Percentiles rank a stretch among this genome's conserved stretches.
Conservation (phyloP, 2,113 vertebrate genomes). For the Indri indri region DNA sequence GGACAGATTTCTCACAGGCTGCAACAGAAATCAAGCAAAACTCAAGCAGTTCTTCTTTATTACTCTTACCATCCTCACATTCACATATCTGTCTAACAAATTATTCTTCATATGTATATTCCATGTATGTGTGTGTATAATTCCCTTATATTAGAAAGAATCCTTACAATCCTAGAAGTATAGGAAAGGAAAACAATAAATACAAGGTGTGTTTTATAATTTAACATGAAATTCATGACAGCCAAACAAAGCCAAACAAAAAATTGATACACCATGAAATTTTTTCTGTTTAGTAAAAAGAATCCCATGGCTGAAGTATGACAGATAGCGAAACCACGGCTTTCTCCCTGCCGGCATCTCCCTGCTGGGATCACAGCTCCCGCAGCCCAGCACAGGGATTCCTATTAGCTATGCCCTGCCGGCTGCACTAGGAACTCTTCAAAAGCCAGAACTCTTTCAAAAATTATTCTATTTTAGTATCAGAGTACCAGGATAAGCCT, state of each 20-base stretch:
- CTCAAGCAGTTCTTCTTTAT: neutral
- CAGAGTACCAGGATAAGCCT: neutral
- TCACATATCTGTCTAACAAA: neutral
- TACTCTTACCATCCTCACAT: neutral
- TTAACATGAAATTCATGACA: neutral
- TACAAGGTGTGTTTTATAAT: neutral
- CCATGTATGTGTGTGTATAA: neutral
- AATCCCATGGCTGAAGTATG: neutral
- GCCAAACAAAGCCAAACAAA: neutral
- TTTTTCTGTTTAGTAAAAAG: neutral
- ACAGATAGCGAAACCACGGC: neutral
- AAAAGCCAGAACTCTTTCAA: neutral
- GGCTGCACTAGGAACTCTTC: neutral
- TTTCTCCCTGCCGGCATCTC: rapidly evolving
- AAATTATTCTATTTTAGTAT: neutral
- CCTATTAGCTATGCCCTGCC: neutral
- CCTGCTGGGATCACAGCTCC: neutral
- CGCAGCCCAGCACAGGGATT: neutral
- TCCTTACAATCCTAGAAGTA: neutral
- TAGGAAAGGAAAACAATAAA: neutral
- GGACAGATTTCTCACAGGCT: neutral
- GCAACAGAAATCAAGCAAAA: neutral
- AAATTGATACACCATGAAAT: neutral
- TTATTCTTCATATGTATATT: neutral
- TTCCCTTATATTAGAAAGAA: neutral